Evolutionary conservation across 1,140 invertebrate species (phyloP).

Genomic region (Halesus radiatus): DNA sequence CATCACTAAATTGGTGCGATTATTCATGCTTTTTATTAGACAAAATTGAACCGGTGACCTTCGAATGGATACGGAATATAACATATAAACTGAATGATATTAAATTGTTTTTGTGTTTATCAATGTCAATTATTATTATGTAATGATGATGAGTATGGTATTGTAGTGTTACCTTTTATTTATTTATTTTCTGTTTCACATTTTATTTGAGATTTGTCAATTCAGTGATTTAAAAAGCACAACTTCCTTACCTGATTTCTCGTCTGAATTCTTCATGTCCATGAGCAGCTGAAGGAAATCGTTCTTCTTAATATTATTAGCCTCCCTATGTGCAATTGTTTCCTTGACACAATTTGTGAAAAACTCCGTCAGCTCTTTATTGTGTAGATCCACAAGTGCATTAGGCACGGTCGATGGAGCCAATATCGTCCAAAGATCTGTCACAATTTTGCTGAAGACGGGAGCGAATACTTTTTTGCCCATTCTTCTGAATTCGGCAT

Average conservation of each 20-base stretch:
- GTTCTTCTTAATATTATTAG: constrained; percentile 66
- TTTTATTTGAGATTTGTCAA: no score
- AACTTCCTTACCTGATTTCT: neutral
- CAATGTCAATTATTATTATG: no score
- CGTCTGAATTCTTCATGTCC: constrained; percentile 66
- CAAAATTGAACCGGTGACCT: no score
- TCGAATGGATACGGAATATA: no score
- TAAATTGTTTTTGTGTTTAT: no score
- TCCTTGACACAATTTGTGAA: constrained; percentile 65
- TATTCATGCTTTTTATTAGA: no score
- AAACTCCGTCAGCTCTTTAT: constrained; percentile 65
- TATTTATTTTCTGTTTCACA: no score
- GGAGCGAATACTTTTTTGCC: constrained; percentile 56
- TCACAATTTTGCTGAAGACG: constrained; percentile 25
- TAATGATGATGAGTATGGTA: no score
- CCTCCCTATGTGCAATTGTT: constrained; percentile 66
- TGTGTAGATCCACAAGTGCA: constrained; percentile 42
- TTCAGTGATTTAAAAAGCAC: no score
- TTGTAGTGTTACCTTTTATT: no score
- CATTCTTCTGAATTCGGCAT: constrained; percentile 58
- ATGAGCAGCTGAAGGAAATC: constrained; percentile 74
- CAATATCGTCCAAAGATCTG: constrained; percentile 43
- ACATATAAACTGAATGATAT: no score
- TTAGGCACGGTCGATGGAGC: constrained; percentile 57
- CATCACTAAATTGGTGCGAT: no score